phyloP scores from a whole-genome alignment of 2,888 invertebrate species.

The Catocala nupta region DNA sequence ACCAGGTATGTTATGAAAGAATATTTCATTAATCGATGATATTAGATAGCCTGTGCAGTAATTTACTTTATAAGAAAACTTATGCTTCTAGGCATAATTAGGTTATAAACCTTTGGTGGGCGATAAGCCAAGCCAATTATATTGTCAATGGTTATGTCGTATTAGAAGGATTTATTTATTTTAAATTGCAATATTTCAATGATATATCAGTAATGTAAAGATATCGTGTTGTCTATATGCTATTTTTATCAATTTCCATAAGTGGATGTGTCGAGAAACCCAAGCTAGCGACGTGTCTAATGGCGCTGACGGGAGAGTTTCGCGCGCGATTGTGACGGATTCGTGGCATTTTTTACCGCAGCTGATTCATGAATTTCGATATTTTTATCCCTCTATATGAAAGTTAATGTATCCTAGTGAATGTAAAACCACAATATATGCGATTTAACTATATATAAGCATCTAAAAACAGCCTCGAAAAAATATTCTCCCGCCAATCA shows the following conservation, averaged over 20 bases:
- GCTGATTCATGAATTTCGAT: constrained; percentile 71
- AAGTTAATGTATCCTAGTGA: constrained; percentile 64
- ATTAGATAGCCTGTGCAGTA: constrained; percentile 43
- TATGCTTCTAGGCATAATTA: constrained; percentile 69
- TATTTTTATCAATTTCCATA: constrained; percentile 86
- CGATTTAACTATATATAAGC: constrained; percentile 49
- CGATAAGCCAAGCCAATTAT: constrained; percentile 83
- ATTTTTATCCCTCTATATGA: constrained; percentile 59
- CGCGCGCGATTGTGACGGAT: constrained; percentile 87
- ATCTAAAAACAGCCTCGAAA: constrained; percentile 67
- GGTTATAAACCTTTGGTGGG: constrained; percentile 83
- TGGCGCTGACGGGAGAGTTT: constrained; percentile 86
- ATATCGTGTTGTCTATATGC: constrained; percentile 66
- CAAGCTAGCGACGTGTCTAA: constrained; percentile 87
- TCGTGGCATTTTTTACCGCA: constrained; percentile 86
- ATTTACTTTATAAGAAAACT: constrained; percentile 43
- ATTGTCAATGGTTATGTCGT: constrained; percentile 67
- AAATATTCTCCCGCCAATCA: constrained; percentile 84
- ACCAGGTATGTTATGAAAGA: constrained; percentile 75
- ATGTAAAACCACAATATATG: constrained; percentile 55
- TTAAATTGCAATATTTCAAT: constrained; percentile 55
- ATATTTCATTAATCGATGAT: constrained; percentile 56
- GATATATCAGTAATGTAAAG: constrained; percentile 57
- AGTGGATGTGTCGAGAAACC: constrained; percentile 82
- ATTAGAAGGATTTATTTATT: constrained; percentile 55